phyloP scores from a whole-genome alignment of 92 coral and sea anemone genomes.

The Paramuricea clavata region DNA sequence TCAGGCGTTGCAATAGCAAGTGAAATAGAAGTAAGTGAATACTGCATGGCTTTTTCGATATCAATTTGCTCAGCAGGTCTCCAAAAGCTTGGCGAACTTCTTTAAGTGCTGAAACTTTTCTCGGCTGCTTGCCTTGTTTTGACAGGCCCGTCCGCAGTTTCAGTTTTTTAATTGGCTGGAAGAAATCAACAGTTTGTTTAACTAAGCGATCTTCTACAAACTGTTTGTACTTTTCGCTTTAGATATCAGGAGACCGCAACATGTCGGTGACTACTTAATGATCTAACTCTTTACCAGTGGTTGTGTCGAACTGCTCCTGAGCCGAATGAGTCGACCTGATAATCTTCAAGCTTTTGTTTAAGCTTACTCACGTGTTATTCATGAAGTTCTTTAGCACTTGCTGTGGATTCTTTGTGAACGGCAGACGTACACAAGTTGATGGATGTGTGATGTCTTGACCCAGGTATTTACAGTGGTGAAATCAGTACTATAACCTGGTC shows the following conservation, averaged over 20 bases:
- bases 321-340: background rate
- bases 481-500: slow-evolving; percentile 14
- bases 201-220: background rate
- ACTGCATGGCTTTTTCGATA: background rate
- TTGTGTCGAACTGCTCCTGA: background rate
- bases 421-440: background rate
- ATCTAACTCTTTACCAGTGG: slow-evolving; percentile 19
- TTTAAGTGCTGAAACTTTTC: background rate
- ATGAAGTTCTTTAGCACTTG: background rate
- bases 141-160: background rate
- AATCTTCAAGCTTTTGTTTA: background rate
- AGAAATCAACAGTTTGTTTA: background rate
- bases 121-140: background rate
- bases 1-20: slow-evolving; percentile 6
- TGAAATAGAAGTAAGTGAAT: background rate
- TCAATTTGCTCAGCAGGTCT: background rate
- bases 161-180: background rate
- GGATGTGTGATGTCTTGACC: background rate
- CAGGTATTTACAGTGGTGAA: background rate
- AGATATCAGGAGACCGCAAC: background rate
- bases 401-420: slow-evolving; percentile 21
- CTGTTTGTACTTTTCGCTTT: background rate
- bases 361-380: background rate
- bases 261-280: background rate
- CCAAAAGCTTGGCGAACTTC: slow-evolving; percentile 25